phyloP scores from a whole-genome alignment of 2,113 vertebrate genomes.

The Origma solitaria region DNA sequence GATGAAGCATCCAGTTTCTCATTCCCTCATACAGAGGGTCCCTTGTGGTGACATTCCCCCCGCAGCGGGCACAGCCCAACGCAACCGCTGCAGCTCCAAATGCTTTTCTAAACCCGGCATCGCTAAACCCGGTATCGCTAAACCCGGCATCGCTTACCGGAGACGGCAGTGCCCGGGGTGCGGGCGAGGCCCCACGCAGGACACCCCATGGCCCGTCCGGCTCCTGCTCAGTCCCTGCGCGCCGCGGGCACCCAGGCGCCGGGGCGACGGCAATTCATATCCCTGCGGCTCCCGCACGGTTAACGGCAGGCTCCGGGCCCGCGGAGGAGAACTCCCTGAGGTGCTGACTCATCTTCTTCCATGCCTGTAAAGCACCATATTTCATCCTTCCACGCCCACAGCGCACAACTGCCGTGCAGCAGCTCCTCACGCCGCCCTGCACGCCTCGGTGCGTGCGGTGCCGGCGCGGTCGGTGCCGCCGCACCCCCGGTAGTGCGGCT shows the following conservation, averaged over 20 bases:
- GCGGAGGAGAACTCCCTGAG: conserved; percentile 4
- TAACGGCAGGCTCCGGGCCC: conserved; percentile 23
- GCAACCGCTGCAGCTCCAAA: background rate
- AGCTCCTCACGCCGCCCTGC: background rate
- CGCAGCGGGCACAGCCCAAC: background rate
- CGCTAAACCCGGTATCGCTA: background rate
- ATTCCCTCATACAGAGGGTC: background rate
- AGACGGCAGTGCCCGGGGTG: background rate
- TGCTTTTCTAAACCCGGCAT: background rate
- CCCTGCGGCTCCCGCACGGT: conserved; percentile 1
- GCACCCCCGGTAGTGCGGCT: background rate
- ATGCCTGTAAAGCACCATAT: conserved; percentile 29
- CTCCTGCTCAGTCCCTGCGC: background rate
- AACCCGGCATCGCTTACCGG: conserved; percentile 4
- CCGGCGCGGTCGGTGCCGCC: background rate
- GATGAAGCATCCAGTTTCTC: accelerated
- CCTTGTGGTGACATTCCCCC: background rate
- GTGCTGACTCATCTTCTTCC: conserved; percentile 58
- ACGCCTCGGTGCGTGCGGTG: background rate
- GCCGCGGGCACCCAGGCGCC: background rate
- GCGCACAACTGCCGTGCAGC: background rate
- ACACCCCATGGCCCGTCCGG: conserved; percentile 22
- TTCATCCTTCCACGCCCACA: conserved; percentile 44
- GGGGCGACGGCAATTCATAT: background rate
- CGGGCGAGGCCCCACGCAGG: background rate